Evolutionary conservation across 2,888 invertebrate species (phyloP).

Genomic region (Ophonus ardosiacus): DNA sequence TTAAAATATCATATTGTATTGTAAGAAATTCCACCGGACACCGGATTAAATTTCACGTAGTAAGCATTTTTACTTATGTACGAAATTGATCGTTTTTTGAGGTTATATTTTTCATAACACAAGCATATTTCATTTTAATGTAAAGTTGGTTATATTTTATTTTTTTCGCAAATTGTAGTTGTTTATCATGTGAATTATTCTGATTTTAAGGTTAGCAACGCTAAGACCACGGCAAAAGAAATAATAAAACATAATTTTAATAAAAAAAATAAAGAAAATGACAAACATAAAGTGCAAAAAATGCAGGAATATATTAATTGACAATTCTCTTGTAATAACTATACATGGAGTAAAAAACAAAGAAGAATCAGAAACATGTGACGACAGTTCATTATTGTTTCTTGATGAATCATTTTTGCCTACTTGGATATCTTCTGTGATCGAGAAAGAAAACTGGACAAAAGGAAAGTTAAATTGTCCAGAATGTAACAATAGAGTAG

Average conservation of each 20-base stretch:
- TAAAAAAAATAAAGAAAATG: not conserved
- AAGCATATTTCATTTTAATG: not conserved
- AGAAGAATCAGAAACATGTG: constrained; percentile 65
- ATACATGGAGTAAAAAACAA: constrained; percentile 68
- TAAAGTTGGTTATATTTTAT: not conserved
- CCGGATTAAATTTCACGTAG: not conserved
- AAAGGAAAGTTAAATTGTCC: constrained; percentile 83
- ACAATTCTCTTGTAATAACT: constrained; percentile 69
- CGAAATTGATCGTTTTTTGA: not conserved
- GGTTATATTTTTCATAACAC: not conserved
- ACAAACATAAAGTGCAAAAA: constrained; percentile 71
- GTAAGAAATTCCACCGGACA: not conserved
- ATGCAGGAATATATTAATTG: constrained; percentile 71
- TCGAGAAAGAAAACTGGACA: constrained; percentile 80
- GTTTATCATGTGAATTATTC: not conserved
- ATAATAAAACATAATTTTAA: not conserved
- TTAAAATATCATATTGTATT: no score
- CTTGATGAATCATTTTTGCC: constrained; percentile 79
- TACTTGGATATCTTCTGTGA: constrained; percentile 77
- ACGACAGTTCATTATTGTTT: constrained; percentile 74
- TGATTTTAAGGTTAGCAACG: not conserved
- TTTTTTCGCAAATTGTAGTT: not conserved
- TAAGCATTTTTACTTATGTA: not conserved
- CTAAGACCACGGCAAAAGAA: not conserved
- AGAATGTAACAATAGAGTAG: constrained; percentile 80